Conservation (phyloP, 2,797 vertebrate species). For the Arnoldichthys spilopterus region DNA sequence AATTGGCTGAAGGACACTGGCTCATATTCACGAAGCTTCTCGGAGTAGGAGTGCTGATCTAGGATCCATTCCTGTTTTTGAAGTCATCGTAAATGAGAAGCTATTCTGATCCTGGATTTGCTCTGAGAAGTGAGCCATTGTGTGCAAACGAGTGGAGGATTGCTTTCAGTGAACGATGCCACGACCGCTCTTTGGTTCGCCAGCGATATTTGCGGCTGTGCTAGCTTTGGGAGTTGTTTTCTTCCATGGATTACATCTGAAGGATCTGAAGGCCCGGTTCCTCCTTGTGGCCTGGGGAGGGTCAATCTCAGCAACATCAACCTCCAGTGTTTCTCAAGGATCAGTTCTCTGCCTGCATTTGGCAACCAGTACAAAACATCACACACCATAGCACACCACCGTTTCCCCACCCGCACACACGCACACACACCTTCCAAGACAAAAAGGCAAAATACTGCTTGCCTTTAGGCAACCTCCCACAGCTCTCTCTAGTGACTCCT, state of each 20-base stretch:
- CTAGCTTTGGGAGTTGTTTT: not conserved
- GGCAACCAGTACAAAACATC: not conserved
- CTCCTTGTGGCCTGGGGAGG: not conserved
- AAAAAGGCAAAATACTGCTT: constrained; percentile 12
- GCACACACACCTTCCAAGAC: not conserved
- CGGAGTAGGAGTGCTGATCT: too few relatives aligned
- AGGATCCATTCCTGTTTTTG: too few relatives aligned
- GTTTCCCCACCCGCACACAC: not conserved
- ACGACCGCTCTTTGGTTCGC: not conserved
- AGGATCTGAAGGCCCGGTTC: not conserved
- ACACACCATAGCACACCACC: not conserved
- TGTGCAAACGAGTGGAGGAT: too few relatives aligned
- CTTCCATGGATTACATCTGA: not conserved
- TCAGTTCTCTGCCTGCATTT: not conserved
- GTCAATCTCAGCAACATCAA: not conserved
- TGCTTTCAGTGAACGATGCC: not conserved
- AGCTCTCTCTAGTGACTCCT: constrained; percentile 10
- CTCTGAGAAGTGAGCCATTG: too few relatives aligned
- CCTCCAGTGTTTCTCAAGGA: not conserved
- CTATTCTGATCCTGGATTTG: too few relatives aligned
- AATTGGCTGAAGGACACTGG: not conserved
- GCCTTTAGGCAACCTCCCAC: constrained; percentile 21
- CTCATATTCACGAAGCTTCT: too few relatives aligned
- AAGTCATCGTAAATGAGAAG: too few relatives aligned
- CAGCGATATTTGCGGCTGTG: too few relatives aligned